Conservation (phyloP, 2,888 invertebrate genomes). For the Metalampra italica region DNA sequence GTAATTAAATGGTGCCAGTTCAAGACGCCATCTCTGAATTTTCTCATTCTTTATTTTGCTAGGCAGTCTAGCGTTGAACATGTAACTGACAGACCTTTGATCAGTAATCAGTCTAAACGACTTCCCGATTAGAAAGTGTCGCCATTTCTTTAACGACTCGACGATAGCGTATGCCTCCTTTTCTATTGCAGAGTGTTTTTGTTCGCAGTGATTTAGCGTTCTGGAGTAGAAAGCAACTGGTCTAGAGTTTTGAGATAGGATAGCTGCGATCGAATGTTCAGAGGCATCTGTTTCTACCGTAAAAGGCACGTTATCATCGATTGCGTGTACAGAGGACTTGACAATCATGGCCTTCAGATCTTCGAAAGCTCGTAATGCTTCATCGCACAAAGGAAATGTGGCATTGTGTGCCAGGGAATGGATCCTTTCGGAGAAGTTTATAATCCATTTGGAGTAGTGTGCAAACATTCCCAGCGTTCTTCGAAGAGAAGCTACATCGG, state of each 20-base stretch:
- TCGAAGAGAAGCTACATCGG: no score
- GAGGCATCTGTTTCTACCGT: neutral
- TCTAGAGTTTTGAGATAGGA: neutral
- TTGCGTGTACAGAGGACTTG: neutral
- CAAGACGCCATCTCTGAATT: neutral
- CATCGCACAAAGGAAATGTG: no score
- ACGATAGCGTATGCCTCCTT: neutral
- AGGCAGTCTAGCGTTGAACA: neutral
- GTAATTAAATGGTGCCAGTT: neutral
- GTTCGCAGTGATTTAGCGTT: neutral
- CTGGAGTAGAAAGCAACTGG: neutral
- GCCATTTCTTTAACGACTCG: neutral
- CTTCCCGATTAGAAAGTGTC: neutral
- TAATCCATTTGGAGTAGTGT: no score
- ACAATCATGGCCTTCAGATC: neutral
- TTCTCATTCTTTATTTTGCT: neutral
- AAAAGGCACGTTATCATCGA: neutral
- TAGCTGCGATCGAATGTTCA: neutral
- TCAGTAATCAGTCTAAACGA: neutral
- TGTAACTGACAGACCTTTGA: neutral
- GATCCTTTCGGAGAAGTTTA: no score
- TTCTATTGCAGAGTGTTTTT: neutral
- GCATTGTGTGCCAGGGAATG: no score
- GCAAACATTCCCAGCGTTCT: no score
- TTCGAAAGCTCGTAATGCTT: neutral